phyloP scores from a whole-genome alignment of 2,888 invertebrate species.

The Micropterix aruncella region DNA sequence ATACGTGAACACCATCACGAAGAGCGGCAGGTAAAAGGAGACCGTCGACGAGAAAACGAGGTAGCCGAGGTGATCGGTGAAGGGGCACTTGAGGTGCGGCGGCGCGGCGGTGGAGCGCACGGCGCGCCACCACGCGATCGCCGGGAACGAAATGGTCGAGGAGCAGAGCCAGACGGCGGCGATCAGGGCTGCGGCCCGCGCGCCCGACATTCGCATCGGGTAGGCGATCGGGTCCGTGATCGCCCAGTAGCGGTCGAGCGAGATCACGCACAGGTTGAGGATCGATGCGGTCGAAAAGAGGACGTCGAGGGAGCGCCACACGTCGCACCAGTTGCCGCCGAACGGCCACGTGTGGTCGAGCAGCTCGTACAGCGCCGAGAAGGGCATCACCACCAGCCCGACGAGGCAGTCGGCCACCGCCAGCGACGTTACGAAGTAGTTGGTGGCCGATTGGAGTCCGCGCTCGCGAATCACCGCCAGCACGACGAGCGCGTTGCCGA shows the following conservation, averaged over 20 bases:
- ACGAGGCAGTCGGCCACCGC: slow-evolving; percentile 95
- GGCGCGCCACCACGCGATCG: slow-evolving; percentile 92
- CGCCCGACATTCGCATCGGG: slow-evolving; percentile 86
- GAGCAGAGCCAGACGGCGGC: slow-evolving; percentile 95
- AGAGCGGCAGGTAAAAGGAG: slow-evolving; percentile 91
- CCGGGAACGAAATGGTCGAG: slow-evolving; percentile 94
- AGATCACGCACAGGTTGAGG: slow-evolving; percentile 92
- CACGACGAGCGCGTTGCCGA: slow-evolving; percentile 91
- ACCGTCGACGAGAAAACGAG: slow-evolving; percentile 95
- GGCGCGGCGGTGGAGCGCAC: slow-evolving; percentile 71
- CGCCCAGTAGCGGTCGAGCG: slow-evolving; percentile 95
- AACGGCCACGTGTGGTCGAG: slow-evolving; percentile 87
- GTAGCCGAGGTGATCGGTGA: slow-evolving; percentile 93
- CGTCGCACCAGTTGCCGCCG: slow-evolving; percentile 92
- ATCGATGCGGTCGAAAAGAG: slow-evolving; percentile 96
- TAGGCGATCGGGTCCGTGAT: slow-evolving; percentile 98
- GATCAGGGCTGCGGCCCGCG: slow-evolving; percentile 75
- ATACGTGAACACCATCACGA: slow-evolving; percentile 98
- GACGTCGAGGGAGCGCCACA: slow-evolving; percentile 95
- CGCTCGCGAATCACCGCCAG: slow-evolving; percentile 85
- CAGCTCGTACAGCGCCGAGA: slow-evolving; percentile 83
- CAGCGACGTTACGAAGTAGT: slow-evolving; percentile 93
- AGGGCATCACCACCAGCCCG: slow-evolving; percentile 96
- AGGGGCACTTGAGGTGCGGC: slow-evolving; percentile 78
- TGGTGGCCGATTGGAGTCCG: slow-evolving; percentile 92